Conservation (phyloP, 2,113 vertebrate genomes). For the Epinephelus cyanopodus region DNA sequence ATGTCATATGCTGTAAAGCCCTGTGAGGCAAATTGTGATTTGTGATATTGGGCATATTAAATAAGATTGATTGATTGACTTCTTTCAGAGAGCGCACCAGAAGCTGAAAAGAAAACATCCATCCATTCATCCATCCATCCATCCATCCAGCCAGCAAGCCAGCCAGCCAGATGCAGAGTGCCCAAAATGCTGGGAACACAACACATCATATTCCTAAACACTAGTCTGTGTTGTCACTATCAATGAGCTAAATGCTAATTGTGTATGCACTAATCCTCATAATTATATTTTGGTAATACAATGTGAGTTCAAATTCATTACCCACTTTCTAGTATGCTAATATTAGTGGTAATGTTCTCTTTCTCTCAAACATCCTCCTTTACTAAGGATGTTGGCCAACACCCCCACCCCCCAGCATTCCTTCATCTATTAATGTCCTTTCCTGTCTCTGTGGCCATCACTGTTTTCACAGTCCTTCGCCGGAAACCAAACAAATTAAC, state of each 20-base stretch:
- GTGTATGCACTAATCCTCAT: neutral
- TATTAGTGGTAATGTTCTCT: constrained; percentile 10
- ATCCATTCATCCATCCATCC: no score
- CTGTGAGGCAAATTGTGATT: no score
- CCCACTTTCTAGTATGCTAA: neutral
- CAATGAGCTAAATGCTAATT: neutral
- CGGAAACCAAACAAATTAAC: constrained; percentile 80
- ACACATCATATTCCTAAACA: neutral
- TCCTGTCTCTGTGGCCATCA: constrained; percentile 74
- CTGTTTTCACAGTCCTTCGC: constrained; percentile 71
- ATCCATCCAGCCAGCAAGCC: no score
- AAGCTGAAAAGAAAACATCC: no score
- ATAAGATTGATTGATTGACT: no score
- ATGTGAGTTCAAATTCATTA: neutral
- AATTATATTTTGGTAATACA: neutral
- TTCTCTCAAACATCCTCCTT: constrained; percentile 42
- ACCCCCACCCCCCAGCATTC: constrained; percentile 47
- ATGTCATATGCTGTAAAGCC: no score
- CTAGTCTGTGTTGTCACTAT: neutral
- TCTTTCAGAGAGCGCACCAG: no score
- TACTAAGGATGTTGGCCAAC: neutral
- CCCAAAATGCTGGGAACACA: neutral
- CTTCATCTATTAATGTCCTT: constrained; percentile 74
- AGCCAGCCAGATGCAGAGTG: no score
- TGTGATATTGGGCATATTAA: no score